Conservation (phyloP, 30 jellyfish, hydroid and myxozoan genomes). For the Chironex yamaguchii region DNA sequence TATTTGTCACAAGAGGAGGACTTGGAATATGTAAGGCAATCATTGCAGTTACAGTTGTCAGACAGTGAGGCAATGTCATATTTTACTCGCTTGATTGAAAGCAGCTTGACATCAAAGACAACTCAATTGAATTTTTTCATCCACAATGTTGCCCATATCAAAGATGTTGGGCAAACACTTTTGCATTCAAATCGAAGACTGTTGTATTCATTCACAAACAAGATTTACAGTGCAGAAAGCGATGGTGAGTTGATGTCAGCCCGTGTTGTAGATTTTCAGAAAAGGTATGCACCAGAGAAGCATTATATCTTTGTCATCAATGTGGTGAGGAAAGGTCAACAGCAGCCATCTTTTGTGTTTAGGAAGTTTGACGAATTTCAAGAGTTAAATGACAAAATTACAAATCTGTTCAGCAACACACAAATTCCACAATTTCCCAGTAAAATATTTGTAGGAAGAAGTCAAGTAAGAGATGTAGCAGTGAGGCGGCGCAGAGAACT, state of each 20-base stretch:
- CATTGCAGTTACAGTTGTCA: conserved; percentile 77
- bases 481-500: conserved; percentile 83
- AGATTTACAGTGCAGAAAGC: conserved; percentile 75
- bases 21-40: conserved; percentile 78
- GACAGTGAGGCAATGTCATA: conserved; percentile 88
- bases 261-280: conserved; percentile 94
- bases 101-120: conserved; percentile 87
- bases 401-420: conserved; percentile 67
- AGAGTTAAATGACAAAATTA: conserved; percentile 81
- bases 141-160: conserved; percentile 96
- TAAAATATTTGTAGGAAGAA: conserved; percentile 85
- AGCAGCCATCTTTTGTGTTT: conserved; percentile 74
- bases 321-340: conserved; percentile 55
- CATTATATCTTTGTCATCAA: conserved; percentile 91
- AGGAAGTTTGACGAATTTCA: conserved; percentile 95
- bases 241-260: conserved; percentile 90
- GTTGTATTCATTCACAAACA: conserved; percentile 86
- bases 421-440: conserved; percentile 83
- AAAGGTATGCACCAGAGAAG: conserved; percentile 92
- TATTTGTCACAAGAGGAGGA: conserved; percentile 83
- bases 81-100: conserved; percentile 91
- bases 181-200: conserved; percentile 70
- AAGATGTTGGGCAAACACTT: conserved; percentile 65
- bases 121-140: conserved; percentile 95
- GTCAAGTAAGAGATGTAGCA: conserved; percentile 93